phyloP scores from a whole-genome alignment of 2,797 vertebrate species.

The Malurus splendens region DNA sequence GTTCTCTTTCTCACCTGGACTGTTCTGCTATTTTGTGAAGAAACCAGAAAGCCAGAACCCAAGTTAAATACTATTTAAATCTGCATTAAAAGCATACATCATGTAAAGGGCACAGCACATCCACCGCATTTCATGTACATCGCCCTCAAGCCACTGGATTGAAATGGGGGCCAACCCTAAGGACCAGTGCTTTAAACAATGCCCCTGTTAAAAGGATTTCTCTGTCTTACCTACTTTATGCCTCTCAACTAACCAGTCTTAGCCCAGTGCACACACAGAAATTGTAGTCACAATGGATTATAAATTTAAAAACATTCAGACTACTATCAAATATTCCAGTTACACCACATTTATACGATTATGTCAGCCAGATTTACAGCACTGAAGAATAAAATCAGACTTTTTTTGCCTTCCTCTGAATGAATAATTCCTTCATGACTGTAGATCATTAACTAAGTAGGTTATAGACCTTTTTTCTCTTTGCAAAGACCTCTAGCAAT shows the following conservation, averaged over 20 bases:
- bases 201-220: background rate
- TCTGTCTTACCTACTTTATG: background rate
- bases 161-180: background rate
- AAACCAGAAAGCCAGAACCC: background rate
- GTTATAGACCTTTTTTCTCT: background rate
- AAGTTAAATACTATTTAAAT: background rate
- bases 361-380: background rate
- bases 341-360: background rate
- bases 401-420: background rate
- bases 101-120: accelerated
- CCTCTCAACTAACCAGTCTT: background rate
- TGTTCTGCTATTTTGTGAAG: background rate
- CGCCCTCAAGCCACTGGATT: background rate
- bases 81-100: background rate
- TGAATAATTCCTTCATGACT: background rate
- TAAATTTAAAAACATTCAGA: background rate
- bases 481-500: background rate
- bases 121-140: background rate
- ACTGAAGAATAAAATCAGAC: background rate
- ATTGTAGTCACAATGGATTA: background rate
- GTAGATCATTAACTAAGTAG: background rate
- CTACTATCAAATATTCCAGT: background rate
- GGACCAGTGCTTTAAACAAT: background rate
- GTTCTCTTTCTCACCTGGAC: background rate
- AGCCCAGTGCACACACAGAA: background rate